Base-by-base conservation (phyloP, 1,140 invertebrate species). In the Hyposmocoma kahamanoa region DNA sequence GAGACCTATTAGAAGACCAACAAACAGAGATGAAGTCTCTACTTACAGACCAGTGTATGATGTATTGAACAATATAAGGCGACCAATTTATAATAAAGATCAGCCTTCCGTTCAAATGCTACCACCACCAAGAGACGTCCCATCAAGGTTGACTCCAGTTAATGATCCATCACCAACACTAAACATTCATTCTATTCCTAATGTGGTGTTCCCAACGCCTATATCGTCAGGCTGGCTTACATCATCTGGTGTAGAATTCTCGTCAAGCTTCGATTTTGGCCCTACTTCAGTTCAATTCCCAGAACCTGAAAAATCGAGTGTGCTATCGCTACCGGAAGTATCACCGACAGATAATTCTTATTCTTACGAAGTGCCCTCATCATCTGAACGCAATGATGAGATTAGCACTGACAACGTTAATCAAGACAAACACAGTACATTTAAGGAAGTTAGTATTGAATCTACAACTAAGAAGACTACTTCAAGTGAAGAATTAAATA, bases 21-120 rank as follows among this genome's bases (percentile, higher is more conserved):
- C 67, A 36, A 67, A 47, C 22, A 68, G 64, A 53, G 78, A 81
- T 56, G 85, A 87, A 58, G 52, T 85, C 10, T 87, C 85, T 19
- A 87, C 84, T 1, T 87, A 84, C 21, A 74, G 81, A 49, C 86
- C 84, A 3, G 50, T 59, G 10, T 82, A 68, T 60, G 82, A 84
- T 52, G 60, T 76, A 22, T 30, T 68, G 20, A 84, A 83, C 63
- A 85, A 78, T 64, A 48, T 77, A 9, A 80, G 74, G 59, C 62
- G 80, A 44, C 86, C 86, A 13, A 49, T 22, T 15, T 67, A 55
- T 42, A 82, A 81, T 48, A 53, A 59, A 6, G 69, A 82, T 51
- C 72, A 80, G 53, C 80, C 76, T 10, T 85, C 80, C 20, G 79
- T 75, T 9, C 66, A 73, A 45, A 48, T 85, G 36, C 32, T 79